These are phyloP conservation scores for Stenoptilia bipunctidactyla DNA, from an alignment of 2,888 invertebrate species.

Conservation along the genomic window DNA sequence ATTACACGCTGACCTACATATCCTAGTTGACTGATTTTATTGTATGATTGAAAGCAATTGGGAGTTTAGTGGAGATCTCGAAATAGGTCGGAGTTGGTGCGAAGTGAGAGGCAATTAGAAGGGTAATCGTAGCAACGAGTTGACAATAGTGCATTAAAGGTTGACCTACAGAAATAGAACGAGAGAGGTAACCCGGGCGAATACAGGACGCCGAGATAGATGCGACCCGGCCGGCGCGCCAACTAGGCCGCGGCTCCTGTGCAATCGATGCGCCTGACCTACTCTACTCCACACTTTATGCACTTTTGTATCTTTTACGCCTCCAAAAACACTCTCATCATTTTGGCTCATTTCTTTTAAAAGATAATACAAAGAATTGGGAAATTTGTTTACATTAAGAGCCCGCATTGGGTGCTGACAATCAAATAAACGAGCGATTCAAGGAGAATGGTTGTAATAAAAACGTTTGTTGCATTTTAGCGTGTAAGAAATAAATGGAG, in stretches of 20 bases:
- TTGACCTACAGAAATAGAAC: slow-evolving; percentile 33
- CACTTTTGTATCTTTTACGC: not conserved
- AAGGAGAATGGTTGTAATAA: slow-evolving; percentile 41
- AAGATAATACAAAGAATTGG: no score
- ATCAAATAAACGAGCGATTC: slow-evolving; percentile 23
- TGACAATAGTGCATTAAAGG: not conserved
- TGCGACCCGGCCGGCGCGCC: slow-evolving; percentile 30
- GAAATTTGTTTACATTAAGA: not conserved
- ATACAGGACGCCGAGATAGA: slow-evolving; percentile 39
- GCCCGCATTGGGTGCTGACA: not conserved
- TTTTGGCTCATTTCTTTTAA: no score
- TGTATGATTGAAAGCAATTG: slow-evolving; percentile 18
- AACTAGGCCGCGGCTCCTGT: slow-evolving; percentile 56
- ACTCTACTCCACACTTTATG: not conserved
- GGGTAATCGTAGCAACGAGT: no score
- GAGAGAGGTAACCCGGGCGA: slow-evolving; percentile 38
- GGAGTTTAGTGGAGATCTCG: not conserved
- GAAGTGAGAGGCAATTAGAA: no score
- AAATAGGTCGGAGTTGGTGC: no score
- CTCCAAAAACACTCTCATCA: not conserved
- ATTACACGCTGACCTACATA: slow-evolving; percentile 33
- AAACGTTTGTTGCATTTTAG: slow-evolving; percentile 56
- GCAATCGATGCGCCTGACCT: slow-evolving; percentile 36
- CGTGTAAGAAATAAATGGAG: slow-evolving; percentile 43
- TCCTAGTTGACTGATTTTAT: slow-evolving; percentile 25